Conservation (phyloP, 1,140 invertebrate species). For the Ips nitidus region DNA sequence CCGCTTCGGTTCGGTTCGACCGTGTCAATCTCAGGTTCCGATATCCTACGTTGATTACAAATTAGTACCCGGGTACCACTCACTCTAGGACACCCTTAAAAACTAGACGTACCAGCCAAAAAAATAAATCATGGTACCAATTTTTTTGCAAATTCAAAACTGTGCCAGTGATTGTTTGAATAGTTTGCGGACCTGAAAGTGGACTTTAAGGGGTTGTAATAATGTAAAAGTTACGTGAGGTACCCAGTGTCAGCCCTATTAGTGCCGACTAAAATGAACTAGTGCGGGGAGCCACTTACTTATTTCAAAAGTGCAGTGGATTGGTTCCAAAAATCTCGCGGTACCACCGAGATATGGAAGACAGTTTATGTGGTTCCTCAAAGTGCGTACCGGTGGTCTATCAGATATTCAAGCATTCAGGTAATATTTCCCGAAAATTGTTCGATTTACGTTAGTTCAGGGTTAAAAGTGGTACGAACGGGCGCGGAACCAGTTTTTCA, state of each 20-base stretch:
- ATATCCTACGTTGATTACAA: background rate
- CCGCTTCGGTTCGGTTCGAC: conserved; percentile 24
- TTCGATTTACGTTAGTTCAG: too few species aligned
- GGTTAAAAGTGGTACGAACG: too few species aligned
- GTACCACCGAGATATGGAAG: conserved; percentile 19
- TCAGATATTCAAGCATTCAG: conserved; percentile 22
- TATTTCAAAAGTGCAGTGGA: too few species aligned
- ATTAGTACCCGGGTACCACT: conserved; percentile 10
- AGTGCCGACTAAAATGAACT: too few species aligned
- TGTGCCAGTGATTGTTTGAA: too few species aligned
- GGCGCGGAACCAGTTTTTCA: too few species aligned
- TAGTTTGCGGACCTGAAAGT: too few species aligned
- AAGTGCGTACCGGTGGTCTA: conserved; percentile 20
- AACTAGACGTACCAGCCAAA: background rate
- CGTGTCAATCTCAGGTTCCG: conserved; percentile 5
- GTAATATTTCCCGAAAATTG: conserved; percentile 1
- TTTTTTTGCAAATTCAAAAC: too few species aligned
- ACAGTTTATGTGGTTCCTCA: conserved; percentile 21
- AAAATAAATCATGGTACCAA: background rate
- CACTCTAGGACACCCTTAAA: background rate
- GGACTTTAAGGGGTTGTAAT: too few species aligned
- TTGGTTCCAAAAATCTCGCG: background rate
- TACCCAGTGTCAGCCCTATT: too few species aligned
- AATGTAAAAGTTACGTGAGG: too few species aligned
- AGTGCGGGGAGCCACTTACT: too few species aligned